Evolutionary conservation across 2,113 vertebrate genomes (phyloP), one percentile per base, ranked within the genome.

Genomic region (Oceanites oceanicus): DNA sequence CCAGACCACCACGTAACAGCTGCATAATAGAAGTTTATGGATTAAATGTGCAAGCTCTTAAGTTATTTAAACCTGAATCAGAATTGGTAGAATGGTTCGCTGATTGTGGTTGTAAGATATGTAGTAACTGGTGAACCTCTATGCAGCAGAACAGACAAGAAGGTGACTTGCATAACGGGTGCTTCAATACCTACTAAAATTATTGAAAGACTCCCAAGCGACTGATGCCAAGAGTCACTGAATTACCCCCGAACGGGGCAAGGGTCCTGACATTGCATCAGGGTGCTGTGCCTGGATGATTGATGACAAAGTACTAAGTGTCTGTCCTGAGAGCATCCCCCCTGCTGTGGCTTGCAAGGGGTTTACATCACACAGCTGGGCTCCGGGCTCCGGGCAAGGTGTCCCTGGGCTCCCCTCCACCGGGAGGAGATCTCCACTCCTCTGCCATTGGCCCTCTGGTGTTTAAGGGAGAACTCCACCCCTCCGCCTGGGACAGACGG

Each of bases 361-460:
- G 15, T 59, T 95, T 71, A 66, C 84, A 66, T 70, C 84, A 83
- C 3, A n/a, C 34, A 58, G 72, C 50, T 15, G 58, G 21, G 30
- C 16, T 42, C 56, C 27, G 4, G 10, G 62, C 53, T 11, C 29
- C 2, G 6, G 63, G 49, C 77, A 87, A 4, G 9, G 29, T 68
- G 89, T 77, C 77, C 74, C 85, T 83, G 74, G 88, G 84, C 94
- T 91, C 52, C 53, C 53, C 65, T 92, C 59, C 34, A 74, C 10
- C 27, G 96, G 96, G 95, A 86, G 97, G 94, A 94, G 40, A 87
- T n/a, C 56, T 76, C 56, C 3, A 3, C 87, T 93, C 45, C 65
- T 80, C 78, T 94, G 78, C 87, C 92, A 97, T 97, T 97, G 96
- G 96, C 77, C 68, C 4, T 1, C 45, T 18, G 53, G 34, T 93